phyloP scores from a whole-genome alignment of 1,140 invertebrate species.

The Muscidifurax raptorellus region DNA sequence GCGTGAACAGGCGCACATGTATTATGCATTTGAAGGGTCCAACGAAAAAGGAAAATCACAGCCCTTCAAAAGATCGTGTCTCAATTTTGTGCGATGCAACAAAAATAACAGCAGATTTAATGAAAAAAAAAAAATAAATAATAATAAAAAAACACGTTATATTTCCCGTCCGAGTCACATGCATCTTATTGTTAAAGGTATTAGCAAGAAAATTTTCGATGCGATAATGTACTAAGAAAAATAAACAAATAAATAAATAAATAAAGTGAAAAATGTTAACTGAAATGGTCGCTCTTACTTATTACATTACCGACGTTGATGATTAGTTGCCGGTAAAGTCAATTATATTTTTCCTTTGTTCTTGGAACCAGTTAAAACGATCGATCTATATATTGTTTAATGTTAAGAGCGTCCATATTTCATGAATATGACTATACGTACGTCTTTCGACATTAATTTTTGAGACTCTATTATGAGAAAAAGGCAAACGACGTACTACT shows the following conservation, averaged over 20 bases:
- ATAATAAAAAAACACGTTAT: constrained; percentile 19
- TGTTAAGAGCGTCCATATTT: constrained; percentile 18
- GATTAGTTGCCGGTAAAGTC: not conserved
- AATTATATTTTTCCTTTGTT: not conserved
- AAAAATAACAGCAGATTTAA: not conserved
- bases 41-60: constrained; percentile 29
- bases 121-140: constrained; percentile 9
- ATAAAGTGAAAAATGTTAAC: not conserved
- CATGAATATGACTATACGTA: constrained; percentile 7
- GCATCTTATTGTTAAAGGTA: constrained; percentile 40
- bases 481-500: not conserved
- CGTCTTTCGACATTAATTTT: constrained; percentile 3
- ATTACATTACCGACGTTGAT: not conserved
- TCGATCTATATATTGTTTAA: not conserved
- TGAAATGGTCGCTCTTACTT: constrained; percentile 21
- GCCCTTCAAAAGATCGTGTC: constrained; percentile 17
- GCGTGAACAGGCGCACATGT: not conserved
- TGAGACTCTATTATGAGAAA: not conserved
- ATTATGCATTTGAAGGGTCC: constrained; percentile 6
- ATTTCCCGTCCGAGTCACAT: constrained; percentile 49
- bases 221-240: constrained; percentile 28
- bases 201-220: constrained; percentile 19
- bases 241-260: constrained; percentile 8
- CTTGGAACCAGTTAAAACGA: not conserved
- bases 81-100: constrained; percentile 3